Conservation (phyloP, 2,888 invertebrate genomes). For the Tethea ocularis region DNA sequence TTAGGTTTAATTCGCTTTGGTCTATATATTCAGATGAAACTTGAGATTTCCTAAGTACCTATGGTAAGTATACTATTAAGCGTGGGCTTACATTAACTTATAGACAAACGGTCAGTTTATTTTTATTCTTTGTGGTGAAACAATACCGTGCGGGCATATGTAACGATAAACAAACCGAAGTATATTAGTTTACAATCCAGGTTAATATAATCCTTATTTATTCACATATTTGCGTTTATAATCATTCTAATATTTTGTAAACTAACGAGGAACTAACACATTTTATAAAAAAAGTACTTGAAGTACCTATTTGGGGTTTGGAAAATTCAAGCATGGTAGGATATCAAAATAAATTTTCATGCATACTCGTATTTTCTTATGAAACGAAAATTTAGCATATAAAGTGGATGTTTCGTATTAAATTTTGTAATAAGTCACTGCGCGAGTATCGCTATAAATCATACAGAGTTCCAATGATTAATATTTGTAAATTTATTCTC, state of each 20-base stretch:
- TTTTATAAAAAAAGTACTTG: no score
- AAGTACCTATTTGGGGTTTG: background rate
- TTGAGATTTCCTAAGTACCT: background rate
- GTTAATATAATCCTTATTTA: no score
- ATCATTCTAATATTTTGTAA: no score
- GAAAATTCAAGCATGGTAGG: background rate
- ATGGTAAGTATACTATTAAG: no score
- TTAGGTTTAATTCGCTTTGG: background rate
- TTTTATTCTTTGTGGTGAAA: no score
- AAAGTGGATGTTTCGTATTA: slow-evolving; percentile 7
- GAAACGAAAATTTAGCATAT: slow-evolving; percentile 7
- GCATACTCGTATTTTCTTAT: slow-evolving; percentile 2
- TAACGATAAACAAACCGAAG: no score
- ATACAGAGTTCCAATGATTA: background rate
- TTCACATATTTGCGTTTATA: no score
- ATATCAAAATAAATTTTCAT: background rate
- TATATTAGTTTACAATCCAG: no score
- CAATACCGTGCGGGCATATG: no score
- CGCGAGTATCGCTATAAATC: slow-evolving; percentile 2
- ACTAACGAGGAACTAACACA: no score
- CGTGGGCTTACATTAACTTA: no score
- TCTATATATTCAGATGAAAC: background rate
- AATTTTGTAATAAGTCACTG: slow-evolving; percentile 1
- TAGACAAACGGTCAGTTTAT: no score
- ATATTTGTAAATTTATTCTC: slow-evolving; percentile 1